These are phyloP conservation scores for Unio pictorum DNA, from an alignment of 2,888 invertebrate genomes.

Conservation along the genomic window DNA sequence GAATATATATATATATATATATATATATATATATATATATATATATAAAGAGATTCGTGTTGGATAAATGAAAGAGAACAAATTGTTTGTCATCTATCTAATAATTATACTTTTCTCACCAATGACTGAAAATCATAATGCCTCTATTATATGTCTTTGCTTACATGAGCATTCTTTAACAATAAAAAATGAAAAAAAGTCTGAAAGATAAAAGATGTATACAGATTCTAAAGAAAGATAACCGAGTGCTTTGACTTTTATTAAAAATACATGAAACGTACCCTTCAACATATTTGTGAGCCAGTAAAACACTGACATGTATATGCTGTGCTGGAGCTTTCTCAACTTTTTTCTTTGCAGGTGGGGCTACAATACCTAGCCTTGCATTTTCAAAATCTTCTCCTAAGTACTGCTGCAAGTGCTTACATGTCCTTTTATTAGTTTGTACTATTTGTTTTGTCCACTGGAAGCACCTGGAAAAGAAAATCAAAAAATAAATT, in stretches of 20 bases:
- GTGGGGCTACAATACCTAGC: conserved; percentile 23
- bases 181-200: too few relatives aligned
- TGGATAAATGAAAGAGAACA: too few relatives aligned
- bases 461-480: conserved; percentile 52
- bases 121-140: too few relatives aligned
- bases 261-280: conserved; percentile 22
- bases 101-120: too few relatives aligned
- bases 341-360: conserved; percentile 41
- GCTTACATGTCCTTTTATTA: conserved; percentile 61
- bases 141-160: too few relatives aligned
- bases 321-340: conserved; percentile 41
- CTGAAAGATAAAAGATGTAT: too few relatives aligned
- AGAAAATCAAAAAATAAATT: neutral
- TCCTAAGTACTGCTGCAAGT: conserved; percentile 60
- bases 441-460: conserved; percentile 27
- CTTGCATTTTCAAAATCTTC: conserved; percentile 59
- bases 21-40: too few relatives aligned
- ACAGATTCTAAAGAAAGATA: neutral
- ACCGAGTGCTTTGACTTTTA: neutral
- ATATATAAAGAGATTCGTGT: too few relatives aligned
- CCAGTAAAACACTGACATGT: conserved; percentile 55
- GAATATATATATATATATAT: too few relatives aligned
- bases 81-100: too few relatives aligned
- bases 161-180: too few relatives aligned
- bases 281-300: conserved; percentile 64